Base-by-base conservation (phyloP, 2,797 vertebrate species). In the Microctenopoma steveboyesi region DNA sequence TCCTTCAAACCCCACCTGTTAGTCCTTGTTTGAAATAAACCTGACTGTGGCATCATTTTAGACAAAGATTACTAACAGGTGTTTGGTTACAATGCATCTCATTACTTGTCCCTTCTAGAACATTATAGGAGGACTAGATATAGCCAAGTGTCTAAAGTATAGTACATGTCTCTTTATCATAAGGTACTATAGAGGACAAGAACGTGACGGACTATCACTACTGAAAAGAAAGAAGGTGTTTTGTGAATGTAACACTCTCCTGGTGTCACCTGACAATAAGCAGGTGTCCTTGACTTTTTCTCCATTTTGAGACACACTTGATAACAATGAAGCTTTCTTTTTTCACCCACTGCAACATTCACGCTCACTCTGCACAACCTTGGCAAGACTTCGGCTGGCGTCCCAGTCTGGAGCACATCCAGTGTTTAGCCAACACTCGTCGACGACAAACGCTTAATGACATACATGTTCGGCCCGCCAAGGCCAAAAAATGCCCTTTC, bases 391-490 rank as follows among this genome's bases (percentile, higher is more conserved):
- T 8, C 12, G 8, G 35, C 54, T 64, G 69, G 63, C 40, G 43
- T 52, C 43, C 28, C 13, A 27, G 50, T 52, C 72, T 79, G 76
- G 74, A 80, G 68, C 37, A 35, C 64, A 45, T 56, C 73, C 79
- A 54, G 68, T 69, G 85, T 89, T 91, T 87, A 80, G 48, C 67
- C 79, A 59, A 61, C 48, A 46, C 53, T 65, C 10, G 27, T 64
- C 10, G 69, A 54, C 69, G 87, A 89, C 73, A 70, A 67, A 88
- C 77, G 73, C 84, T 73, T 84, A 76, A 83, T 56, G 70, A 78
- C 82, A 88, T 48, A 75, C 71, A 74, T 77, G 45, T 69, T 75
- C 61, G 11, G 52, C 63, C 69, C 75, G 69, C 72, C 43, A 14
- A 37, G 59, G 47, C 52, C 50, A 76, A 59, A 33, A 35, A 79